Percentiles rank a stretch among this genome's conserved stretches.
phyloP scores from a whole-genome alignment of 2,888 invertebrate species.

The Phasia obesa region DNA sequence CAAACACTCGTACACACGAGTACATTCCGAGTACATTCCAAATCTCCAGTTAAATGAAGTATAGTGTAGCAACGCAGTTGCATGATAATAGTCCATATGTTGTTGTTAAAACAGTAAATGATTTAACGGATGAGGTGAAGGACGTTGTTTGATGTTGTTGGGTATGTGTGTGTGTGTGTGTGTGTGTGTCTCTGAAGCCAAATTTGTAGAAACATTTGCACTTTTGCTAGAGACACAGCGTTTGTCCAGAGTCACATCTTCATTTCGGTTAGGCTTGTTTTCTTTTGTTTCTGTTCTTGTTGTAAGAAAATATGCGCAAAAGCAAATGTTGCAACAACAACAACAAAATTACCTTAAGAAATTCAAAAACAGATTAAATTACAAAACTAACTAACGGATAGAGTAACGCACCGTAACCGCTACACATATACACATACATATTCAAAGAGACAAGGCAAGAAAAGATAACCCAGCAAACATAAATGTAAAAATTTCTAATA shows the following conservation, averaged over 20 bases:
- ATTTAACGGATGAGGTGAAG: conserved; percentile 69
- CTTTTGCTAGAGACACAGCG: conserved; percentile 22
- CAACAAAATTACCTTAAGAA: conserved; percentile 46
- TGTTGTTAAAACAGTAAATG: neutral
- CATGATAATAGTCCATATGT: neutral
- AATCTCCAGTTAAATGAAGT: neutral
- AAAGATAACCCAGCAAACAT: conserved; percentile 31
- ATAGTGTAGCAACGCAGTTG: neutral
- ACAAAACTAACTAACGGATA: conserved; percentile 70
- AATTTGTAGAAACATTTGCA: conserved; percentile 50
- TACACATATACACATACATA: neutral
- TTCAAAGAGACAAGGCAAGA: neutral
- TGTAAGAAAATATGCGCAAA: conserved; percentile 43
- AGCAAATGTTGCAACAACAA: conserved; percentile 37
- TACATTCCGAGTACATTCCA: conserved; percentile 28
- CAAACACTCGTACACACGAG: neutral
- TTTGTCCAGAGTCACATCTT: conserved; percentile 23
- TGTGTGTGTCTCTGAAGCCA: conserved; percentile 29
- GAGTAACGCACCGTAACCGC: conserved; percentile 61
- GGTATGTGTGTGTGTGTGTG: too few relatives aligned
- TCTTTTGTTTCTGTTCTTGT: conserved; percentile 28
- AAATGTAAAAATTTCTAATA: neutral
- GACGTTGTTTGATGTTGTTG: conserved; percentile 57
- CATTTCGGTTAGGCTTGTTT: conserved; percentile 14
- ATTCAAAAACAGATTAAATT: conserved; percentile 59